Conservation (phyloP, 2,888 invertebrate genomes). For the Drosophila phalerata region DNA sequence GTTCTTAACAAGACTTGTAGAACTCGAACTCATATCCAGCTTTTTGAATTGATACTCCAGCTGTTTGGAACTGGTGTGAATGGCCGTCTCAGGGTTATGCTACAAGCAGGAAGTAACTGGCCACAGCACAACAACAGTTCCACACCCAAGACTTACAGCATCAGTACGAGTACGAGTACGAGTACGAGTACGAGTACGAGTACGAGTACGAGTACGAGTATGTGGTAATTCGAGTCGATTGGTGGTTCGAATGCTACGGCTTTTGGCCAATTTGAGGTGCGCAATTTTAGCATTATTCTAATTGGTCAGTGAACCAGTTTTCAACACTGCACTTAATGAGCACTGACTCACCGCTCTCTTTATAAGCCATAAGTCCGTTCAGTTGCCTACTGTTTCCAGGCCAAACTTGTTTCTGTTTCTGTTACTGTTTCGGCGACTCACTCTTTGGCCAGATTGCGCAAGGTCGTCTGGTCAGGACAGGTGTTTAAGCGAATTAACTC, state of each 20-base stretch:
- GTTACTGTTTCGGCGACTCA: background rate
- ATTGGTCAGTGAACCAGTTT: conserved; percentile 76
- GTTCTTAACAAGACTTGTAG: background rate
- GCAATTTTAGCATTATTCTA: conserved; percentile 68
- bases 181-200: too few species aligned
- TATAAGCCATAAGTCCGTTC: conserved; percentile 2
- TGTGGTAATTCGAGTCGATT: conserved; percentile 41
- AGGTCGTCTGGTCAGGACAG: conserved; percentile 81
- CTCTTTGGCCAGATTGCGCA: conserved; percentile 74
- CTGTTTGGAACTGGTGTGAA: conserved; percentile 50
- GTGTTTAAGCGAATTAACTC: conserved; percentile 58
- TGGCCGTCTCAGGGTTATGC: conserved; percentile 65
- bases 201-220: too few species aligned
- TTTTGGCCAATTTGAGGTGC: conserved; percentile 37
- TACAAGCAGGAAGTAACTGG: conserved; percentile 67
- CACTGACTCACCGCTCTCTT: conserved; percentile 53
- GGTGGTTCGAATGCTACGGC: conserved; percentile 6
- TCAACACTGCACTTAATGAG: conserved; percentile 49
- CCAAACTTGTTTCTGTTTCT: conserved; percentile 63
- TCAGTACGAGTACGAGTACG: conserved; percentile 5
- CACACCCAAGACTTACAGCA: conserved; percentile 44
- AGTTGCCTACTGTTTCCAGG: conserved; percentile 19
- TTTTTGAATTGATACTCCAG: background rate
- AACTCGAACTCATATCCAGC: conserved; percentile 5
- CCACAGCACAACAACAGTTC: conserved; percentile 19